A percentile compares a stretch with the other conserved stretches of the same genome.
These are phyloP conservation scores for Stegodyphus dumicola DNA, from an alignment of 1,140 invertebrate genomes.

Conservation along the genomic window DNA sequence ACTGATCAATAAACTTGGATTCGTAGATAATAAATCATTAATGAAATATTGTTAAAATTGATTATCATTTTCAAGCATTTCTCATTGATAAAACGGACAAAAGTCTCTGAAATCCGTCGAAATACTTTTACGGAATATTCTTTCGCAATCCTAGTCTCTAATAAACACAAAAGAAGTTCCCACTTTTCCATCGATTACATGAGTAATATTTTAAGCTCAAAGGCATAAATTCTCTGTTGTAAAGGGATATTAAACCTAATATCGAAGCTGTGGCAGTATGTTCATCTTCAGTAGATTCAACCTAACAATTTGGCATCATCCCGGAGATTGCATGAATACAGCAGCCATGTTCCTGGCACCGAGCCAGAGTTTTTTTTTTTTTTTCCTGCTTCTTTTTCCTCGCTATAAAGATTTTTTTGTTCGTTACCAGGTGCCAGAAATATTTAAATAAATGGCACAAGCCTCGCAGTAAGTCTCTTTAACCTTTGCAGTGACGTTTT, in stretches of 20 bases:
- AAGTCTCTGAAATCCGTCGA: no score
- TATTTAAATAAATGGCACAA: slow-evolving; percentile 51
- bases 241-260: slow-evolving; percentile 31
- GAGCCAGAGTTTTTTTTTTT: slow-evolving; percentile 1
- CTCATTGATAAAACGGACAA: no score
- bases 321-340: slow-evolving; percentile 34
- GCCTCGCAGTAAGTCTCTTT: slow-evolving; percentile 15
- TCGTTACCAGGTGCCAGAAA: slow-evolving; percentile 48
- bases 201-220: background rate
- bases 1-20: no score
- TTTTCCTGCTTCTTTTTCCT: background rate
- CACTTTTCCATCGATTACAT: no score
- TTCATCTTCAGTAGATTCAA: background rate
- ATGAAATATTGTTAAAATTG: no score
- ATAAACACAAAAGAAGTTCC: no score
- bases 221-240: background rate
- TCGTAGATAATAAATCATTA: no score
- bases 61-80: no score
- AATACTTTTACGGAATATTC: no score
- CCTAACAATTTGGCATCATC: slow-evolving; percentile 53
- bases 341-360: slow-evolving; percentile 47
- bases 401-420: slow-evolving; percentile 16
- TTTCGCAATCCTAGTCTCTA: no score
- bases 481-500: slow-evolving; percentile 20
- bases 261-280: slow-evolving; percentile 6